phyloP scores from a whole-genome alignment of 2,888 invertebrate species.

The Ormyrus nitidulus region DNA sequence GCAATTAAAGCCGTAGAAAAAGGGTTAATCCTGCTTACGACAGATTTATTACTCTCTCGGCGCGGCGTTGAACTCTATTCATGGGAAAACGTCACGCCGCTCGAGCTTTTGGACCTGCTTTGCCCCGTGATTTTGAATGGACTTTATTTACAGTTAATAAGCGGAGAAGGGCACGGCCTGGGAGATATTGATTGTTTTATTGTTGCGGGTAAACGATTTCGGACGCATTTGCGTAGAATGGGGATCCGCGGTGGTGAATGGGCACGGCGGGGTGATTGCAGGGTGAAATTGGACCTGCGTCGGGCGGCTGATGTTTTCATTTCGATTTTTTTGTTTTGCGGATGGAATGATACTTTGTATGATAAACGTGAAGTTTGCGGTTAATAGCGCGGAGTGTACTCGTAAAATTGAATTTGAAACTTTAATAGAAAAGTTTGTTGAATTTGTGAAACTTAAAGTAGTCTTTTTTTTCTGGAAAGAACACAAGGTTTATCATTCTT shows the following conservation, averaged over 20 bases:
- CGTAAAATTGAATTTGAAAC: slow-evolving; percentile 15
- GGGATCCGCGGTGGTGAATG: too few species aligned
- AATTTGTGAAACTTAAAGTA: neutral
- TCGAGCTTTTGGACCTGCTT: too few species aligned
- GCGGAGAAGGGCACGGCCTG: slow-evolving; percentile 27
- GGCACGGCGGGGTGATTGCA: too few species aligned
- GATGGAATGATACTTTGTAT: neutral
- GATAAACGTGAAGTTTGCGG: neutral
- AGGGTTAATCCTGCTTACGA: slow-evolving; percentile 22
- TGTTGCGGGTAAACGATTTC: too few species aligned
- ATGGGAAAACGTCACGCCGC: too few species aligned
- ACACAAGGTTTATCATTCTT: too few species aligned
- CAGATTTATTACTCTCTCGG: slow-evolving; percentile 14
- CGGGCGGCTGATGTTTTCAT: too few species aligned
- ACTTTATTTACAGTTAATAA: neutral
- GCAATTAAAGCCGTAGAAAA: slow-evolving; percentile 32
- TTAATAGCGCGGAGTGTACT: neutral
- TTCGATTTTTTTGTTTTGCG: too few species aligned
- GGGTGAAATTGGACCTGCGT: too few species aligned
- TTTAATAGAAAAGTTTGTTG: slow-evolving; percentile 19
- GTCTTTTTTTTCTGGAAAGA: too few species aligned
- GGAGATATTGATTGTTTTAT: neutral
- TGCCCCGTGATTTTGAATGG: too few species aligned
- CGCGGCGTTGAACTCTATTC: neutral
- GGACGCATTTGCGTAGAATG: too few species aligned